Base-by-base conservation (phyloP, 2,888 invertebrate species). In the Tetragonisca angustula region DNA sequence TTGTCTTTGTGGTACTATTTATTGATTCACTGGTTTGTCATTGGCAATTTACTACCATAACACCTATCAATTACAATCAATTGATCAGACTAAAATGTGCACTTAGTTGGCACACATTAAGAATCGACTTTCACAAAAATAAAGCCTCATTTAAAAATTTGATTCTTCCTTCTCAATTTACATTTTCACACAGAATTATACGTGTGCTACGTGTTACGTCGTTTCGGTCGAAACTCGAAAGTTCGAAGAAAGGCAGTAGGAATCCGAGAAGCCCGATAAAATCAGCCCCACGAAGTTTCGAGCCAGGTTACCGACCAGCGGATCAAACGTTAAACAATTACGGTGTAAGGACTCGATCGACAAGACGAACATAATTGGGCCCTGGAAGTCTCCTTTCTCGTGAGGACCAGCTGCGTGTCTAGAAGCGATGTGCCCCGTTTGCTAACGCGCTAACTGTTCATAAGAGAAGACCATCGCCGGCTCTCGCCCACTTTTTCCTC, bases 381-480 rank as follows among this genome's bases (percentile, higher is more conserved):
- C 64, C 61, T 56, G 64, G 78, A 69, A 82, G 76, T 79, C 77
- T 74, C 68, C 74, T 76, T 69, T 71, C 43, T 36, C 32, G 19
- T 52, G 59, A 69, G 64, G 69, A 87, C 90, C 89, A 90, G 90
- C 89, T 89, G 90, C 85, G 72, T 81, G 81, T 80, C 78, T 83
- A 83, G 81, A 82, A 90, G 79, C 84, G 78, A 79, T 67, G 84
- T 64, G 84, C 74, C 76, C 84, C 65, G 74, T 77, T 85, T 86
- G 91, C 91, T 91, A 91, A 92, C 88, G 90, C 86, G 91, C 86
- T 92, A 91, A 92, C 89, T 90, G 90, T 88, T 88, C 85, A 74
- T 75, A 86, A 89, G 87, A 87, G 88, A 76, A 85, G 83, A 74
- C 83, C 86, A 82, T 84, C 76, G 83, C 70, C 61, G 75, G 65